A percentile compares a stretch with the other conserved stretches of the same genome.
phyloP scores from a whole-genome alignment of 2,797 vertebrate species.

The Eospalax fontanierii region DNA sequence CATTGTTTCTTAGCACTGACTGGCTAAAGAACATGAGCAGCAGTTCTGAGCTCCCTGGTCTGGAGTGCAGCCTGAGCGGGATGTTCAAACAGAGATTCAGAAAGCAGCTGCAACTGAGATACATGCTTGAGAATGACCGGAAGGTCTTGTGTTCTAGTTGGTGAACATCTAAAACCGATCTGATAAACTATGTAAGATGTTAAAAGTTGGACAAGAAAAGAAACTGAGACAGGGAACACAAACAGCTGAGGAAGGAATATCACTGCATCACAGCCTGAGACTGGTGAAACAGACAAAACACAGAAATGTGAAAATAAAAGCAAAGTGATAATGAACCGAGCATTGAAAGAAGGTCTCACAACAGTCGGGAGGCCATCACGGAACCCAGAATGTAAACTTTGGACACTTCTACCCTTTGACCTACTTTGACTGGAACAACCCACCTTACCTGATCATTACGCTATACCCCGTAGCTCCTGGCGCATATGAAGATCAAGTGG shows the following conservation, averaged over 20 bases:
- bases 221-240: neutral
- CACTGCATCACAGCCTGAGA: neutral
- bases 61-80: neutral
- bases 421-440: neutral
- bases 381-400: neutral
- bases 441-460: neutral
- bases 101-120: neutral
- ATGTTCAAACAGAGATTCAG: neutral
- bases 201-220: neutral
- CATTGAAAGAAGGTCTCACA: neutral
- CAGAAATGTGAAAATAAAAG: neutral
- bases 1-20: conserved; percentile 13
- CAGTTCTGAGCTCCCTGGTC: neutral
- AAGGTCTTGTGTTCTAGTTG: neutral
- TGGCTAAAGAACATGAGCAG: neutral
- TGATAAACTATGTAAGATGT: neutral
- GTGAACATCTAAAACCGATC: neutral
- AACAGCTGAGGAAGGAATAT: neutral
- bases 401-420: neutral
- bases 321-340: neutral
- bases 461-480: neutral
- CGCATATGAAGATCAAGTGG: neutral
- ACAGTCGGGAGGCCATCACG: neutral
- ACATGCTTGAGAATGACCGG: neutral
- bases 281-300: neutral